phyloP scores from a whole-genome alignment of 2,888 invertebrate species.

The Plemyria rubiginata region DNA sequence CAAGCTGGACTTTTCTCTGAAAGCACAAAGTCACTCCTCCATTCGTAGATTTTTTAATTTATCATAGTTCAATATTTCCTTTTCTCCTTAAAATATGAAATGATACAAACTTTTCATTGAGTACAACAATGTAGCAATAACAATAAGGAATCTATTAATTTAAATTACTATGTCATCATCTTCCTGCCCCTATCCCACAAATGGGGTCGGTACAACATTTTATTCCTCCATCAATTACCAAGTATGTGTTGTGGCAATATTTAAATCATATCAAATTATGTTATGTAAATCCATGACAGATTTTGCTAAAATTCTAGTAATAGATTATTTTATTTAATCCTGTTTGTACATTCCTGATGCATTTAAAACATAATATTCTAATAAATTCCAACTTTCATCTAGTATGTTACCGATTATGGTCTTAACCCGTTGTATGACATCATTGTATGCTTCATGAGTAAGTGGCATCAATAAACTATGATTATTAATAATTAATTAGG shows the following conservation, averaged over 20 bases:
- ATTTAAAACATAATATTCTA: constrained; percentile 35
- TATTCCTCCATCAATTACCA: too few species aligned
- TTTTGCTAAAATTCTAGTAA: constrained; percentile 26
- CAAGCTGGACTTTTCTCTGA: constrained; percentile 29
- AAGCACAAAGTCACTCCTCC: constrained; percentile 50
- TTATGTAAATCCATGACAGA: constrained; percentile 48
- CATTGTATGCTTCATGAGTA: not conserved
- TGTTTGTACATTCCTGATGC: constrained; percentile 41
- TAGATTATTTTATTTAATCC: constrained; percentile 9
- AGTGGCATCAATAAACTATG: too few species aligned
- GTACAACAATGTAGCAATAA: constrained; percentile 33
- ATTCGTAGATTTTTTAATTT: constrained; percentile 44
- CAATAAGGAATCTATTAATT: constrained; percentile 43
- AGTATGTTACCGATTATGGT: constrained; percentile 34
- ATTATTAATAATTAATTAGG: not conserved
- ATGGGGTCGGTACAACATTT: too few species aligned
- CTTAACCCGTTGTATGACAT: not conserved
- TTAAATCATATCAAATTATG: constrained; percentile 45
- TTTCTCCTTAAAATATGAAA: constrained; percentile 15
- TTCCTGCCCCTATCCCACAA: too few species aligned
- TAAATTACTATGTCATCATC: constrained; percentile 22
- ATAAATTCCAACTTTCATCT: constrained; percentile 21
- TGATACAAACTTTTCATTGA: constrained; percentile 26
- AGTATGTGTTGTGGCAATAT: constrained; percentile 44
- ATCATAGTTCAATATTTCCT: constrained; percentile 27